Conservation (phyloP, 2,888 invertebrate species). For the Ichneumoninae sp. region DNA sequence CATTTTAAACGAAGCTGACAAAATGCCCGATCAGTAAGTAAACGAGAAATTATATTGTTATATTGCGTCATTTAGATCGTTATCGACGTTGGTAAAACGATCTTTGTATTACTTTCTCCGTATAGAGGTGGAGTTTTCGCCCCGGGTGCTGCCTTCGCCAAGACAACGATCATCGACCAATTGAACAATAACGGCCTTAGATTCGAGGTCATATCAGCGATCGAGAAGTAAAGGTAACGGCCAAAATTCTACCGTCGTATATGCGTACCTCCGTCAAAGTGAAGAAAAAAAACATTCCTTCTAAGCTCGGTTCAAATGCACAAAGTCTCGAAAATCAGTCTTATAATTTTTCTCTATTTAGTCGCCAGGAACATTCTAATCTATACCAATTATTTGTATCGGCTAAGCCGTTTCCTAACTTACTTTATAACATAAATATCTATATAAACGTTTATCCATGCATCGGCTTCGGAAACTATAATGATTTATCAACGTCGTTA, state of each 20-base stretch:
- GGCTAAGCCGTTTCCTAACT: slow-evolving; percentile 3
- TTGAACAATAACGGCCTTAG: slow-evolving; percentile 90
- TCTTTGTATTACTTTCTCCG: slow-evolving; percentile 73
- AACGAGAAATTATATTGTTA: neutral
- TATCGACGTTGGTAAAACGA: slow-evolving; percentile 9
- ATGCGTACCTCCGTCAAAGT: slow-evolving; percentile 19
- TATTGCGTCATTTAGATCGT: slow-evolving; percentile 20
- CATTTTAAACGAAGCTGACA: slow-evolving; percentile 90
- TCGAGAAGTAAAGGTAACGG: slow-evolving; percentile 69
- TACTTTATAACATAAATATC: slow-evolving; percentile 23
- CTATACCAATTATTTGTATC: slow-evolving; percentile 15
- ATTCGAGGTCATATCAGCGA: slow-evolving; percentile 87
- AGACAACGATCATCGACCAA: slow-evolving; percentile 91
- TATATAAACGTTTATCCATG: slow-evolving; percentile 39
- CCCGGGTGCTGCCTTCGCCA: slow-evolving; percentile 93
- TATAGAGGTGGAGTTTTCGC: slow-evolving; percentile 94
- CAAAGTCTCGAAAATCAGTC: neutral
- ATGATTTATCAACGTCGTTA: slow-evolving; percentile 28
- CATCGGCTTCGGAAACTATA: slow-evolving; percentile 24
- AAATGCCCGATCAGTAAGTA: slow-evolving; percentile 90
- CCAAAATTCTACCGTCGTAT: slow-evolving; percentile 44
- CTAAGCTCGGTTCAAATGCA: neutral
- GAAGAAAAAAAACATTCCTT: slow-evolving; percentile 12
- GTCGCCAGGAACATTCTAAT: neutral
- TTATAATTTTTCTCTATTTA: neutral